These are phyloP conservation scores for Ormyrus thymus DNA, from an alignment of 2,888 invertebrate genomes.

Conservation along the genomic window DNA sequence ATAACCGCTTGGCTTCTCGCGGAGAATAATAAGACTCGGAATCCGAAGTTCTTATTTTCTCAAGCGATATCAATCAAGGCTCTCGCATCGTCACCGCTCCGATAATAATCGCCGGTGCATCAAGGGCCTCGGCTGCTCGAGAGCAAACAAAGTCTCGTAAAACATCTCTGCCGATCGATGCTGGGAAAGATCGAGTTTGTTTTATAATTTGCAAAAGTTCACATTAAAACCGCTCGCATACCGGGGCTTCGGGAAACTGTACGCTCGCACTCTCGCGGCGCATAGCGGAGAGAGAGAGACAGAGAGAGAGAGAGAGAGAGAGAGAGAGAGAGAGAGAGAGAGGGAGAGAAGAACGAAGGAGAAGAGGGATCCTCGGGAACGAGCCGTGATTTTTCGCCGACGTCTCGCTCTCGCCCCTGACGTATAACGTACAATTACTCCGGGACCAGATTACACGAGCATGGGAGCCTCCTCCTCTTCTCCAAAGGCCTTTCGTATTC, in stretches of 20 bases:
- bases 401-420: constrained; percentile 60
- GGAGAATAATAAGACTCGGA: no score
- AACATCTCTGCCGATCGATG: neutral
- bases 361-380: constrained; percentile 57
- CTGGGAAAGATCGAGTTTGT: constrained; percentile 32
- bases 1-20: no score
- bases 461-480: constrained; percentile 61
- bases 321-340: constrained; percentile 1
- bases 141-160: constrained; percentile 12
- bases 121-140: neutral
- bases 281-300: neutral
- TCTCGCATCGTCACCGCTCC: no score
- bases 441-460: constrained; percentile 70
- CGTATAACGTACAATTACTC: constrained; percentile 74
- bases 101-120: neutral
- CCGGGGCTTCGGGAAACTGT: neutral
- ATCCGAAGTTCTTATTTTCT: no score
- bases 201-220: constrained; percentile 52
- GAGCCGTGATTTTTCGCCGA: constrained; percentile 67
- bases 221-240: constrained; percentile 4
- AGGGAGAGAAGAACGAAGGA: constrained; percentile 45
- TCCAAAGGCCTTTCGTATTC: constrained; percentile 51
- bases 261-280: neutral
- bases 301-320: constrained; percentile 7
- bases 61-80: no score